Evolutionary conservation across 2,888 invertebrate genomes (phyloP).

Genomic region (Galeopsomyia nigrocyanea): DNA sequence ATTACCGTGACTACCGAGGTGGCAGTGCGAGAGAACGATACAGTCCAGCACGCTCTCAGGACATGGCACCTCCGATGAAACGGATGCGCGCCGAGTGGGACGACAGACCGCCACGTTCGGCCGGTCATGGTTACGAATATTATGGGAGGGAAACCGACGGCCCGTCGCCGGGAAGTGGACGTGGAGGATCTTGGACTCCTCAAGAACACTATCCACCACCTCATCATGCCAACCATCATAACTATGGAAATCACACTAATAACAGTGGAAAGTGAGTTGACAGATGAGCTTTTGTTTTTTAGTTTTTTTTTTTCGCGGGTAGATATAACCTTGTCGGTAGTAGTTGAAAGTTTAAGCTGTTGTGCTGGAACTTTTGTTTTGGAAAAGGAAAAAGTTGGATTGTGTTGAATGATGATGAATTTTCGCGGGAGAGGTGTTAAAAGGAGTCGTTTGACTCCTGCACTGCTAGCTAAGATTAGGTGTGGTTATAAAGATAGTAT

Average conservation of each 20-base stretch:
- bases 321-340: neutral
- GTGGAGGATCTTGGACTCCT: conserved; percentile 57
- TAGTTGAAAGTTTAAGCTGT: neutral
- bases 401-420: conserved; percentile 23
- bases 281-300: conserved; percentile 13
- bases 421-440: conserved; percentile 43
- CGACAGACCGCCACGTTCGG: conserved; percentile 62
- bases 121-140: conserved; percentile 46
- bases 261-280: conserved; percentile 55
- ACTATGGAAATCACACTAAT: conserved; percentile 71
- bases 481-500: conserved; percentile 40
- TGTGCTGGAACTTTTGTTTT: too few relatives aligned
- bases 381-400: too few relatives aligned
- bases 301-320: neutral
- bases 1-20: conserved; percentile 83
- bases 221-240: conserved; percentile 74
- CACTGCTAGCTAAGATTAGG: conserved; percentile 62
- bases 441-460: conserved; percentile 62
- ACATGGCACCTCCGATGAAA: conserved; percentile 83
- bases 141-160: conserved; percentile 45
- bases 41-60: conserved; percentile 79
- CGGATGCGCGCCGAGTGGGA: conserved; percentile 83
- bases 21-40: conserved; percentile 71
- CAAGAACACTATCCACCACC: conserved; percentile 67
- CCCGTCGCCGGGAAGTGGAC: conserved; percentile 48